Conservation (phyloP, 1,140 invertebrate genomes). For the Drosophila repletoides region DNA sequence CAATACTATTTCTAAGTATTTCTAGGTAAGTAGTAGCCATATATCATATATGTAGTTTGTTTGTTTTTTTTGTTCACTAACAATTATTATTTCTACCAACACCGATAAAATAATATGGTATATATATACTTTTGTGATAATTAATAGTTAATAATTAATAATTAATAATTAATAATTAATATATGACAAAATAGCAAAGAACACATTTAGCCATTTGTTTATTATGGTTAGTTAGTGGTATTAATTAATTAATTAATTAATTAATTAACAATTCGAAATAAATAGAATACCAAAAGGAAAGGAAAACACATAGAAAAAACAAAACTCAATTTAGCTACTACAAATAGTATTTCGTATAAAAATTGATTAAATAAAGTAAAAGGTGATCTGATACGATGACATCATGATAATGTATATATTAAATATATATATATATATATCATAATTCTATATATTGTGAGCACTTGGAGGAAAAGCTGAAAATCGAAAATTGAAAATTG, state of each 20-base stretch:
- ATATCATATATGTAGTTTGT: constrained; percentile 32
- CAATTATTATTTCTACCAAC: constrained; percentile 76
- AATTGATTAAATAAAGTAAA: constrained; percentile 25
- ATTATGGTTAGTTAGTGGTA: constrained; percentile 27
- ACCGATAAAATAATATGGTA: constrained; percentile 74
- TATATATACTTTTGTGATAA: constrained; percentile 65
- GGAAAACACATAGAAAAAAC: constrained; percentile 59
- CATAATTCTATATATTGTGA: constrained; percentile 53
- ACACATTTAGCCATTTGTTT: constrained; percentile 71
- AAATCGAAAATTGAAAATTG: too few relatives aligned
- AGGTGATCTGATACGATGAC: constrained; percentile 55
- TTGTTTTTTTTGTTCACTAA: constrained; percentile 29
- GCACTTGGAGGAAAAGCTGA: constrained; percentile 62
- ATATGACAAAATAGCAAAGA: constrained; percentile 77
- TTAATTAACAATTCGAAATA: constrained; percentile 41
- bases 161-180: too few relatives aligned
- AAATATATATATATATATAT: too few relatives aligned
- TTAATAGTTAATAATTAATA: too few relatives aligned
- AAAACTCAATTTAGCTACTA: constrained; percentile 44
- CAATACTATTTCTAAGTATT: constrained; percentile 14
- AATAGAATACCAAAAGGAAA: constrained; percentile 20
- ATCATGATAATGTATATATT: constrained; percentile 21
- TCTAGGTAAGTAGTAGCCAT: constrained; percentile 33
- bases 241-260: constrained; percentile 16
- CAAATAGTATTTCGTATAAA: constrained; percentile 35